Conservation (phyloP, 2,113 vertebrate species). For the Platysteira castanea region DNA sequence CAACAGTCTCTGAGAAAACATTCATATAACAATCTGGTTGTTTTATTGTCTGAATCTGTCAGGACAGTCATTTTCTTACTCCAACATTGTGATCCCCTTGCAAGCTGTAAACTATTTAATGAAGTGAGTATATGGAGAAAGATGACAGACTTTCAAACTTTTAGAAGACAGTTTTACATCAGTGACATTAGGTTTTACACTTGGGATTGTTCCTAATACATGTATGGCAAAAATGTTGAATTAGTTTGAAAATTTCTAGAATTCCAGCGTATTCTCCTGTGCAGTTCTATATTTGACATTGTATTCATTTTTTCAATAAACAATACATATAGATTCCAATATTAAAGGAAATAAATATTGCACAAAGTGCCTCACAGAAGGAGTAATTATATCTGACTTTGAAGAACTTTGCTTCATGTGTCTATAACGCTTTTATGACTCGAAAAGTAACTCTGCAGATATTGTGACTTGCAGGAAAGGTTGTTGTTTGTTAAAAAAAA, state of each 20-base stretch:
- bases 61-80: conserved; percentile 78
- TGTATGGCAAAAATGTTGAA: conserved; percentile 73
- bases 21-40: conserved; percentile 76
- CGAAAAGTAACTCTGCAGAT: neutral
- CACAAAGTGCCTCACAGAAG: conserved; percentile 7
- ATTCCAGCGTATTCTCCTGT: conserved; percentile 64
- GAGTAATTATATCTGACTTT: conserved; percentile 10
- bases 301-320: conserved; percentile 71
- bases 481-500: neutral
- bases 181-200: conserved; percentile 70
- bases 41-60: conserved; percentile 84
- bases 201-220: conserved; percentile 67
- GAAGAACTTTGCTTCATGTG: conserved; percentile 16
- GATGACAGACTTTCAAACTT: conserved; percentile 79
- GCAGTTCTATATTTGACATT: conserved; percentile 61
- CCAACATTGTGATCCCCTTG: conserved; percentile 77
- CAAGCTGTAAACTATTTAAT: conserved; percentile 80
- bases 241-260: conserved; percentile 72
- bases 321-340: conserved; percentile 46
- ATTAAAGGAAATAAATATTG: conserved; percentile 63
- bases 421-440: conserved; percentile 19
- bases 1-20: conserved; percentile 80
- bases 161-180: conserved; percentile 71
- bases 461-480: neutral
- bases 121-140: conserved; percentile 80